These are phyloP conservation scores for Sitophilus oryzae DNA, from an alignment of 1,140 invertebrate genomes.

Conservation along the genomic window DNA sequence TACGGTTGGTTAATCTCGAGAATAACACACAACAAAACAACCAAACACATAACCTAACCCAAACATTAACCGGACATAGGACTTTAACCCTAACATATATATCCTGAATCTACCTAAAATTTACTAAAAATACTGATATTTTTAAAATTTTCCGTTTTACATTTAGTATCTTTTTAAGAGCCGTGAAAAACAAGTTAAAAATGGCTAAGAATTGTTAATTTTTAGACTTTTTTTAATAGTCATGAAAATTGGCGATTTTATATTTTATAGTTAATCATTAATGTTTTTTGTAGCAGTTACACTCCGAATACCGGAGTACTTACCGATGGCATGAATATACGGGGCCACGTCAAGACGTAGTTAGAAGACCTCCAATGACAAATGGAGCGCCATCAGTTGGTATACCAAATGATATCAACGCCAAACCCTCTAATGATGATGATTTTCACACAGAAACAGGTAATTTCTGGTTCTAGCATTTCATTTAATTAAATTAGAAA, in stretches of 20 bases:
- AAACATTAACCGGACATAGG: too few relatives aligned
- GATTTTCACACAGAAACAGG: slow-evolving; percentile 28
- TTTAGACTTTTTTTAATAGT: not conserved
- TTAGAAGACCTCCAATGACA: slow-evolving; percentile 58
- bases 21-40: too few relatives aligned
- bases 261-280: slow-evolving; percentile 5
- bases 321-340: slow-evolving; percentile 90
- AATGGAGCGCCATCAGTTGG: slow-evolving; percentile 52
- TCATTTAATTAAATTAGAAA: not conserved
- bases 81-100: too few relatives aligned
- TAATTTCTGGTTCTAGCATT: slow-evolving; percentile 9
- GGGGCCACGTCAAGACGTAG: slow-evolving; percentile 54
- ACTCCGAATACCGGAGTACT: slow-evolving; percentile 86
- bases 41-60: too few relatives aligned
- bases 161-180: too few relatives aligned
- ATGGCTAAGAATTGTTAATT: not conserved
- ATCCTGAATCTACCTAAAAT: too few relatives aligned
- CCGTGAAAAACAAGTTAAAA: too few relatives aligned
- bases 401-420: slow-evolving; percentile 26
- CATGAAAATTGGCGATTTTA: not conserved
- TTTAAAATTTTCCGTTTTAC: too few relatives aligned
- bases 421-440: slow-evolving; percentile 19
- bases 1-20: too few relatives aligned
- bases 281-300: slow-evolving; percentile 65
- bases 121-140: too few relatives aligned